Evolutionary conservation across 2,113 vertebrate genomes (phyloP), one percentile per base, ranked within the genome.

Genomic region (Triplophysa dalaica): DNA sequence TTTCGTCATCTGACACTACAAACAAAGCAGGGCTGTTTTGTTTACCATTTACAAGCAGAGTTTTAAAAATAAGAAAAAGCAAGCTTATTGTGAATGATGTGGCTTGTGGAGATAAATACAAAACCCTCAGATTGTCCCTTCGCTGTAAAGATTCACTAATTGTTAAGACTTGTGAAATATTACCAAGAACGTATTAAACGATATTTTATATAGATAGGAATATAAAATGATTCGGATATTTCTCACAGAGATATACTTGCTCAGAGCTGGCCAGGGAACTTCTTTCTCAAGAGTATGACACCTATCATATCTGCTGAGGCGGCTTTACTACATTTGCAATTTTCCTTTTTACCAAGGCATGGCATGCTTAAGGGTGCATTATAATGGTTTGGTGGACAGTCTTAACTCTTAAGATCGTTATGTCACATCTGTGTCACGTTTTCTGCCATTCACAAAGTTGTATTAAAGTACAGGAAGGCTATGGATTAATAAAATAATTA

Each of bases 381-480:
- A 21, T 8, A 21, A 58, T 21, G 8, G 8, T 21, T 58, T 21
- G 7, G 6, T 8, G 54, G 54, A 58, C n/a, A 21, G 52, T 8
- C 52, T 17, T 17, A 19, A 19, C 11, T 43, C 65, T 67, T 22
- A n/a, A 33, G 43, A 9, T 29, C 14, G 2, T 77, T 52, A 65
- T 75, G 22, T 75, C 45, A 67, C 26, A 45, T 62, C 24, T 41
- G 14, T 10, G 10, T 52, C 73, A 60, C 48, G 54, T 70, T 79
- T 67, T 24, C 17, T 48, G 38, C 2, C 38, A 19, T 65, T 43
- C 41, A 76, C 73, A 14, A 62, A 3, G 19, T 65, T 29, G 9
- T 19, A 26, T 8, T 19, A 12, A 3, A 9, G 17, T 50, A 50
- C 58, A 50, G 22, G 17, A 75, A 29, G 38, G 16, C 50, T 60